phyloP scores from a whole-genome alignment of 2,113 vertebrate species.

The Ammodramus savannarum region DNA sequence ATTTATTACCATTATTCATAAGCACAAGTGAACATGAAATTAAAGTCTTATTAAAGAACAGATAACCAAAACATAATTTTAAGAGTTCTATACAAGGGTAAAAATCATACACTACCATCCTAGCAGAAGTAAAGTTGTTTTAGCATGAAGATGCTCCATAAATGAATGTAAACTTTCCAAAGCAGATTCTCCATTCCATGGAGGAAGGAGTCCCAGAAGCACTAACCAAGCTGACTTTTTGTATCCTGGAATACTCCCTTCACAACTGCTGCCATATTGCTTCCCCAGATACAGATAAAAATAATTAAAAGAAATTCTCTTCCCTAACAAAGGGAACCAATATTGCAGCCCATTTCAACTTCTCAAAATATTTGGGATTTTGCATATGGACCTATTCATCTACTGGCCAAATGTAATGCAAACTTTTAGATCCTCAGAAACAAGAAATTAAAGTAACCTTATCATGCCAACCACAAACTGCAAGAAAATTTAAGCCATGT shows the following conservation, averaged over 20 bases:
- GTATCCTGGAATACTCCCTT: background rate
- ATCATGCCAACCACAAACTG: background rate
- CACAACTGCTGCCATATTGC: background rate
- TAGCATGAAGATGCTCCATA: background rate
- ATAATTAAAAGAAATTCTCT: background rate
- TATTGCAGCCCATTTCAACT: background rate
- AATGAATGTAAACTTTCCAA: background rate
- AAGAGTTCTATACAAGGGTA: background rate
- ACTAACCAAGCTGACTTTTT: background rate
- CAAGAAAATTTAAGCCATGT: background rate
- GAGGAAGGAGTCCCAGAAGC: background rate
- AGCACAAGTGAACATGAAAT: background rate
- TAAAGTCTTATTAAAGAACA: background rate
- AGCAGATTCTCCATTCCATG: background rate
- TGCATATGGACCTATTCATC: background rate
- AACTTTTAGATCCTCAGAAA: background rate
- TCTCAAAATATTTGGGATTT: background rate
- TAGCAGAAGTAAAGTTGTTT: background rate
- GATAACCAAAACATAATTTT: background rate
- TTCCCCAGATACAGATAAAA: background rate
- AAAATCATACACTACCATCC: background rate
- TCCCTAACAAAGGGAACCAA: background rate
- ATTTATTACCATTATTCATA: background rate
- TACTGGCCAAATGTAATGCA: background rate
- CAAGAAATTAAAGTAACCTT: background rate